Base-by-base conservation (phyloP, 2,888 invertebrate species). In the Ichneumoninae sp. region DNA sequence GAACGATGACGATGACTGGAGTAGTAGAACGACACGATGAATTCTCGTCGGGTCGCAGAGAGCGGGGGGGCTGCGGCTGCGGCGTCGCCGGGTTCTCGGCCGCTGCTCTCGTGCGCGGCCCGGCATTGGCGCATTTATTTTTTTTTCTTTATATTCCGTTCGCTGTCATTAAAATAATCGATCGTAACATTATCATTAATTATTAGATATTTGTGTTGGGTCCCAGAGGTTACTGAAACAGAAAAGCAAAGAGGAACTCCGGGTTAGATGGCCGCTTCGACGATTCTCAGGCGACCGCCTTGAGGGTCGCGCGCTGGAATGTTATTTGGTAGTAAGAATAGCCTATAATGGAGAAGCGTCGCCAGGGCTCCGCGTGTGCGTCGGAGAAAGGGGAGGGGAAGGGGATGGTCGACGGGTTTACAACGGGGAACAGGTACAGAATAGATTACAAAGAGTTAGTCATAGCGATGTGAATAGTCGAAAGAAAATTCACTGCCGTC, bases 141-240 rank as follows among this genome's bases (percentile, higher is more conserved):
- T 70, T 70, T 84, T 78, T 40, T 52, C 30, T 82, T 82, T 66
- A 72, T 80, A 82, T 84, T 83, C 84, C 82, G 84, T 83, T 88
- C 77, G 80, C 80, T 86, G 84, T 86, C 84, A 83, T 86, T 86
- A 86, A 86, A 86, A 86, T 87, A 86, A 87, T 86, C 87, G 85
- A 86, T 85, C 86, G 87, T 87, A 86, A 85, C 85, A 79, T 88
- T 88, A 92, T 92, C 91, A 92, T 92, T 93, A 93, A 92, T 93
- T 86, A 92, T 93, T 93, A 93, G 92, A 93, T 93, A 93, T 92
- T 93, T 93, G 83, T 87, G 91, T 91, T 92, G 91, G 89, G 89
- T 91, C 92, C 93, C 92, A 90, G 90, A 92, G 92, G 89, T 93
- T 93, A 93, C 93, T 93, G 93, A 75, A 93, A 93, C 93, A 93